These are phyloP conservation scores for Brachypteracias leptosomus DNA, from an alignment of 2,113 vertebrate genomes.

Conservation along the genomic window DNA sequence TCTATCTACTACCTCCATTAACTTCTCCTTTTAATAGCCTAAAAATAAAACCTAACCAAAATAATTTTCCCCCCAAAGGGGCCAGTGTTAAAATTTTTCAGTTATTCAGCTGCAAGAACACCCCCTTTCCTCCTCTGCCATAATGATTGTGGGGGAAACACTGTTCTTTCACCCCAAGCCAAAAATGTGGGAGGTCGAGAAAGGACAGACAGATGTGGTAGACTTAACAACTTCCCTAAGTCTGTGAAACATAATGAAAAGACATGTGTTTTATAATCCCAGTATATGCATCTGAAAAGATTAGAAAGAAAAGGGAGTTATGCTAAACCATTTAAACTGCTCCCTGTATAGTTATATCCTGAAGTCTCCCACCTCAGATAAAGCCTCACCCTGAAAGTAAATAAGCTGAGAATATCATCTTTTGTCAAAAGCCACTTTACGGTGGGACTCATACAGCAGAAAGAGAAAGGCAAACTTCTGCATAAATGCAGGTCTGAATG, in stretches of 20 bases:
- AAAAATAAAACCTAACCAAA: neutral
- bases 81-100: neutral
- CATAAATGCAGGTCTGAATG: neutral
- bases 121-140: neutral
- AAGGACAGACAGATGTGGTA: conserved; percentile 38
- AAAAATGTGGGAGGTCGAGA: conserved; percentile 12
- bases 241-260: conserved; percentile 22
- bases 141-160: neutral
- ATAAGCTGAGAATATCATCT: neutral
- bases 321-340: neutral
- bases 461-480: neutral
- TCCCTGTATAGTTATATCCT: neutral
- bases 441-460: neutral
- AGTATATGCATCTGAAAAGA: neutral
- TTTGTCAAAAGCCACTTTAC: neutral
- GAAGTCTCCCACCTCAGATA: neutral
- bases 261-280: neutral
- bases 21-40: neutral
- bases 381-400: neutral
- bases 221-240: neutral
- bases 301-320: neutral
- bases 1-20: neutral
- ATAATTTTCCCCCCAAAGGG: neutral
- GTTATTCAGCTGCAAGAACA: neutral
- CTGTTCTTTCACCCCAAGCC: neutral